Conservation (phyloP, 2,888 invertebrate genomes). For the Nemoura dubitans region DNA sequence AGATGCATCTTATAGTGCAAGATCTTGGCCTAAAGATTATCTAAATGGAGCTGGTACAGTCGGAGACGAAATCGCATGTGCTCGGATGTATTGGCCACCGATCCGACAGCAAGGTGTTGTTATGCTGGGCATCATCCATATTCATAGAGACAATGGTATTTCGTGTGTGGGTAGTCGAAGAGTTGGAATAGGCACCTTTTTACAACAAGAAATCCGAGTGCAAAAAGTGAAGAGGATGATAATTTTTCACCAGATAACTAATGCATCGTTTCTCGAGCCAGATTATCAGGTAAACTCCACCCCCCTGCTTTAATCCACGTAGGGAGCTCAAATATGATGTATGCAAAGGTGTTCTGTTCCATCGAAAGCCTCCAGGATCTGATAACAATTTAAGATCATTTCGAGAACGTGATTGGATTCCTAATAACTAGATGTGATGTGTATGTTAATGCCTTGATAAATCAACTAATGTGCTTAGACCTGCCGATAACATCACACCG, state of each 20-base stretch:
- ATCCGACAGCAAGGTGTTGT: background rate
- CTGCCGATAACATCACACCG: constrained; percentile 36
- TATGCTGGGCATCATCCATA: background rate
- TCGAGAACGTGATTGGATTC: constrained; percentile 38
- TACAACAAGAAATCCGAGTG: background rate
- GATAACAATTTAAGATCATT: constrained; percentile 34
- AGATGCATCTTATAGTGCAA: constrained; percentile 37
- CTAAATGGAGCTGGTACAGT: constrained; percentile 40
- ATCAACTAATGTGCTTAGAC: constrained; percentile 37
- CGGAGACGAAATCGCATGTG: background rate
- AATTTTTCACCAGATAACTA: background rate
- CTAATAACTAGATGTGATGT: constrained; percentile 40
- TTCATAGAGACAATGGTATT: constrained; percentile 7
- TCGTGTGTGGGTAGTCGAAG: background rate
- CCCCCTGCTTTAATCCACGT: background rate
- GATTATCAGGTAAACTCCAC: background rate
- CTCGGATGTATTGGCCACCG: background rate
- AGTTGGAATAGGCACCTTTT: background rate
- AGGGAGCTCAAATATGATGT: background rate
- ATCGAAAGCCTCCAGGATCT: constrained; percentile 28
- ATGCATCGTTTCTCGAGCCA: background rate
- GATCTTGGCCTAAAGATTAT: constrained; percentile 33
- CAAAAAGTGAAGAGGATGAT: background rate
- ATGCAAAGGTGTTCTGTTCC: constrained; percentile 19
- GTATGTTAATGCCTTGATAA: constrained; percentile 42